These are phyloP conservation scores for Parasteatoda lunata DNA, from an alignment of 2,888 invertebrate species.

Conservation along the genomic window DNA sequence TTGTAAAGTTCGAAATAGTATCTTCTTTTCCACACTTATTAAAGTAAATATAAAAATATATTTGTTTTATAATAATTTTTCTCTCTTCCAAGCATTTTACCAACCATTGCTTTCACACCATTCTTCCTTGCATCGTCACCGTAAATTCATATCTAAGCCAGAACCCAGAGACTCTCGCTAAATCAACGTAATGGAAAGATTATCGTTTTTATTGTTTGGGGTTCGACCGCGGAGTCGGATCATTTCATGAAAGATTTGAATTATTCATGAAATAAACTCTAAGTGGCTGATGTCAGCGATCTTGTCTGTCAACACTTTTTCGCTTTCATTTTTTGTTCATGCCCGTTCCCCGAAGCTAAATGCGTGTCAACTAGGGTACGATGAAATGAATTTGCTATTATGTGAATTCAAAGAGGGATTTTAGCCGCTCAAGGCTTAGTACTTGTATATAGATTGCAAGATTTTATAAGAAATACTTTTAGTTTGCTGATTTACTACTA, in stretches of 20 bases:
- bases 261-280: conserved; percentile 68
- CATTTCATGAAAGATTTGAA: conserved; percentile 29
- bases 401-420: no score
- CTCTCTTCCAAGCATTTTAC: no score
- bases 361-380: conserved; percentile 9
- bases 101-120: no score
- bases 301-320: conserved; percentile 32
- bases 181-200: conserved; percentile 67
- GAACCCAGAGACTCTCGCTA: conserved; percentile 31
- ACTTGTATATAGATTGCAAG: no score
- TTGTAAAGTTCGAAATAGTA: no score
- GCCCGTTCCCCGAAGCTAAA: conserved; percentile 4
- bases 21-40: no score
- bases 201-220: conserved; percentile 68
- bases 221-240: conserved; percentile 40
- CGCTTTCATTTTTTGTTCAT: background rate
- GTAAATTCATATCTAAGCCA: background rate
- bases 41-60: no score
- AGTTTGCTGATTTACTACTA: no score
- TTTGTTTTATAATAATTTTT: no score
- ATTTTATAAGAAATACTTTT: no score
- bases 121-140: no score
- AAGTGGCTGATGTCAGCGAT: conserved; percentile 67
- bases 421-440: no score
- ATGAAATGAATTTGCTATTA: background rate